phyloP scores from a whole-genome alignment of 1,140 invertebrate genomes.

The Drosophila lacertosa region DNA sequence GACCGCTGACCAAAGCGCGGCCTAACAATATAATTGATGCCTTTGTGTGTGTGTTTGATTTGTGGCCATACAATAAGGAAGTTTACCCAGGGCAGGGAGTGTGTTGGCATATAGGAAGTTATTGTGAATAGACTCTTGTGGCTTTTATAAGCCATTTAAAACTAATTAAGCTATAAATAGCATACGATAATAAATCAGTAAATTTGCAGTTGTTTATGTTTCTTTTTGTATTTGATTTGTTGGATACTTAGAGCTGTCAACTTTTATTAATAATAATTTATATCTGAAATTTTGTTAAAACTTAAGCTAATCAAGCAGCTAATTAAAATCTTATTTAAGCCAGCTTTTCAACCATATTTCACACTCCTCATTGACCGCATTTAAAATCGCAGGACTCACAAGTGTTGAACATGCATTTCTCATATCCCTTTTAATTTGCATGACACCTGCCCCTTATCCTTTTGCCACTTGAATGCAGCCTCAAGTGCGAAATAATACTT shows the following conservation, averaged over 20 bases:
- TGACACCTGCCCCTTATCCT: slow-evolving; percentile 40
- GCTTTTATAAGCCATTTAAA: too few species aligned
- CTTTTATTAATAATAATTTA: too few species aligned
- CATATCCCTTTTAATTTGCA: slow-evolving; percentile 23
- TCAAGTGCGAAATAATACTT: slow-evolving; percentile 74
- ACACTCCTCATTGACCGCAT: not conserved
- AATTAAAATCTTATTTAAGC: not conserved
- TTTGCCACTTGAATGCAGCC: slow-evolving; percentile 70
- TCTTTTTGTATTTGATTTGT: too few species aligned
- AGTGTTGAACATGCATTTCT: not conserved
- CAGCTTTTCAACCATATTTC: not conserved
- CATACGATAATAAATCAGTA: too few species aligned
- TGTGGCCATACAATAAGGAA: slow-evolving; percentile 7
- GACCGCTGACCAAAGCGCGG: slow-evolving; percentile 20
- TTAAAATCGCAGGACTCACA: not conserved
- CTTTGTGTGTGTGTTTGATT: slow-evolving; percentile 33
- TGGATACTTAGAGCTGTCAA: too few species aligned
- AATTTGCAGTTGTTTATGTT: too few species aligned
- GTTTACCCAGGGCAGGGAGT: not conserved
- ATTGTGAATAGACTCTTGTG: not conserved
- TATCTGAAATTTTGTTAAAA: too few species aligned
- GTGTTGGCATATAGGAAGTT: not conserved
- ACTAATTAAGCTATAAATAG: too few species aligned
- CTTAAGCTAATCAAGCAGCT: slow-evolving; percentile 9
- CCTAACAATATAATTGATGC: slow-evolving; percentile 36